Conservation (phyloP, 2,888 invertebrate genomes). For the Dione vanillae region DNA sequence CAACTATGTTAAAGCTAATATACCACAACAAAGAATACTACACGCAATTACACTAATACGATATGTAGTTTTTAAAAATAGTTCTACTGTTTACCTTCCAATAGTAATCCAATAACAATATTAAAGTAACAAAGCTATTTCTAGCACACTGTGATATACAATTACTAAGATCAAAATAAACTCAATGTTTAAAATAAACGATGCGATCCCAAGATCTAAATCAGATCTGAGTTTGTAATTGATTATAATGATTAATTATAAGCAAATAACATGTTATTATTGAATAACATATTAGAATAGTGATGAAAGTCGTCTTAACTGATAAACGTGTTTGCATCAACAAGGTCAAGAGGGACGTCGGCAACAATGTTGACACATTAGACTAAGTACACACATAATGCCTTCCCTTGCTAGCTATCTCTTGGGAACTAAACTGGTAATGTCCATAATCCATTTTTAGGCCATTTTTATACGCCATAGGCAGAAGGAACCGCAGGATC, state of each 20-base stretch:
- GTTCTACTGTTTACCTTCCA: conserved; percentile 7
- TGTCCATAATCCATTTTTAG: too few species aligned
- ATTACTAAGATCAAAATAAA: neutral
- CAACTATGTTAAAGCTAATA: neutral
- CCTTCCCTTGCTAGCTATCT: conserved; percentile 37
- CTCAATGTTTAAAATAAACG: neutral
- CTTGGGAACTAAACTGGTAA: conserved; percentile 33
- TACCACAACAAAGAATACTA: neutral
- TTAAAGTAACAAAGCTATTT: conserved; percentile 12
- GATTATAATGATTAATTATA: conserved; percentile 8
- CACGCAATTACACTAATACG: conserved; percentile 16
- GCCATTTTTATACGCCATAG: too few species aligned
- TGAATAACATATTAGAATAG: neutral
- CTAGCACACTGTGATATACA: neutral
- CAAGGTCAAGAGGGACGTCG: conserved; percentile 55
- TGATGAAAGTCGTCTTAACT: conserved; percentile 34
- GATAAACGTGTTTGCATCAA: conserved; percentile 53
- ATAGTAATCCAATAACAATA: conserved; percentile 22
- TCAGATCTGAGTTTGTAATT: neutral
- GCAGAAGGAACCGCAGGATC: too few species aligned
- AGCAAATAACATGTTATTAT: conserved; percentile 10
- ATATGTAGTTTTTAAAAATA: conserved; percentile 23
- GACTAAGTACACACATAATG: conserved; percentile 43
- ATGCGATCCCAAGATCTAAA: neutral
- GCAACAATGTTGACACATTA: conserved; percentile 46